Percentiles rank a stretch among this genome's conserved stretches.
phyloP scores from a whole-genome alignment of 1,140 invertebrate genomes.

The Pogonomyrmex californicus region DNA sequence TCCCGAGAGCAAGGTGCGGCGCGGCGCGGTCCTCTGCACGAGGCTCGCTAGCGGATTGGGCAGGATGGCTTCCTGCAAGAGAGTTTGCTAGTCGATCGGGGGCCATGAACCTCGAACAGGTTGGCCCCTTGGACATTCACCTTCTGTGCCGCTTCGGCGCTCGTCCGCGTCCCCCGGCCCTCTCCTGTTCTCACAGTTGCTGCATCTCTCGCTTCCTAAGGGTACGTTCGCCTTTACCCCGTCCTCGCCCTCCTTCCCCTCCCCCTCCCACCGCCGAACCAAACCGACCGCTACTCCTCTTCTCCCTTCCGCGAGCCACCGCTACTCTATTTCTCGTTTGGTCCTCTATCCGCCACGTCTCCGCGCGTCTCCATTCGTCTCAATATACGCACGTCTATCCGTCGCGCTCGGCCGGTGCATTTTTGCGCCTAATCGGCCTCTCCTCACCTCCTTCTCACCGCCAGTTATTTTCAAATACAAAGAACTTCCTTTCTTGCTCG shows the following conservation, averaged over 20 bases:
- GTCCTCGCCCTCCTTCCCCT: constrained; percentile 17
- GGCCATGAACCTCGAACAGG: constrained; percentile 87
- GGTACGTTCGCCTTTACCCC: constrained; percentile 71
- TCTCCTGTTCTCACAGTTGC: constrained; percentile 69
- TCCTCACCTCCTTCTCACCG: not conserved
- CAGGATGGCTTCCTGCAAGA: constrained; percentile 82
- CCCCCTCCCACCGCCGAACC: not conserved
- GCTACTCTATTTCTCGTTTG: constrained; percentile 68
- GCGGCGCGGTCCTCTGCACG: constrained; percentile 75
- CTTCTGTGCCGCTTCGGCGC: constrained; percentile 82
- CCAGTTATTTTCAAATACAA: not conserved
- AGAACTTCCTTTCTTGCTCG: not conserved
- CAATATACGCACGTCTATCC: constrained; percentile 23
- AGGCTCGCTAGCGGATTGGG: constrained; percentile 82
- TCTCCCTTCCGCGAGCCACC: constrained; percentile 43
- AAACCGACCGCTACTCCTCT: constrained; percentile 21
- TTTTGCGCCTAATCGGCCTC: not conserved
- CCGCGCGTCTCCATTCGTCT: constrained; percentile 25
- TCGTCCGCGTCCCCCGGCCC: constrained; percentile 69
- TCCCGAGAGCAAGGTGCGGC: constrained; percentile 65
- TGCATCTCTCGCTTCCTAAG: constrained; percentile 66
- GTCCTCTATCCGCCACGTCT: constrained; percentile 47
- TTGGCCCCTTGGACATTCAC: constrained; percentile 87
- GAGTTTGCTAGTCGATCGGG: constrained; percentile 85
- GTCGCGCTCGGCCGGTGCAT: constrained; percentile 29